Base-by-base conservation (phyloP, 2,113 vertebrate genomes). In the Collichthys lucidus region DNA sequence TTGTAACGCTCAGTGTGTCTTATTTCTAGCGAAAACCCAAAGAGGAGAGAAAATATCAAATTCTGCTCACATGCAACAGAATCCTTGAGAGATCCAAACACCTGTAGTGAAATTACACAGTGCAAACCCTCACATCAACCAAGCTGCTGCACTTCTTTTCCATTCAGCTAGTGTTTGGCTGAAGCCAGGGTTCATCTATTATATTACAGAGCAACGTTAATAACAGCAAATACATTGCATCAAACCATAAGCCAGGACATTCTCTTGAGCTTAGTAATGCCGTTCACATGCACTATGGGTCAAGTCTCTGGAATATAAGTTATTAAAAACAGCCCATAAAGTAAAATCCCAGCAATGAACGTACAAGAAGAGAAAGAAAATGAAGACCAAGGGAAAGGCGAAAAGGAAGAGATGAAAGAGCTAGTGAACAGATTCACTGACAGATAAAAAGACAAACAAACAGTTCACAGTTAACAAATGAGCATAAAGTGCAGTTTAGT, bases 221-320 rank as follows among this genome's bases (percentile, higher is more conserved):
- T 53, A 74, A 78, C 74, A 83, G 60, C 20, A 84, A 88, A 87
- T 64, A 73, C 40, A 73, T 62, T 29, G 66, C 68, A 74, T 82
- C 53, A 77, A 79, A 86, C 74, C 49, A 82, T 62, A 65, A 80
- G 84, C 71, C 81, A 86, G 42, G 63, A 56, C 82, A 91, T 91
- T 91, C 82, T 84, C 50, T 74, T 72, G 77, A 60, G 63, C 59
- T 92, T 89, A 79, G 84, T 90, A 89, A 92, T 86, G 74, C 17
- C 67, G 71, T 87, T 79, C 79, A 77, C 83, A 88, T 76, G 79
- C 73, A 79, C 75, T 12, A 22, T 55, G 57, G 35, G 50, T 87
- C 35, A 50, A 78, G 50, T 62, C 76, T 81, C 82, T 40, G 59
- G 80, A 84, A 71, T 63, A 81, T 79, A 77, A 80, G 26, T 80